Conservation (phyloP, 2,888 invertebrate genomes). For the Drosophila testacea region DNA sequence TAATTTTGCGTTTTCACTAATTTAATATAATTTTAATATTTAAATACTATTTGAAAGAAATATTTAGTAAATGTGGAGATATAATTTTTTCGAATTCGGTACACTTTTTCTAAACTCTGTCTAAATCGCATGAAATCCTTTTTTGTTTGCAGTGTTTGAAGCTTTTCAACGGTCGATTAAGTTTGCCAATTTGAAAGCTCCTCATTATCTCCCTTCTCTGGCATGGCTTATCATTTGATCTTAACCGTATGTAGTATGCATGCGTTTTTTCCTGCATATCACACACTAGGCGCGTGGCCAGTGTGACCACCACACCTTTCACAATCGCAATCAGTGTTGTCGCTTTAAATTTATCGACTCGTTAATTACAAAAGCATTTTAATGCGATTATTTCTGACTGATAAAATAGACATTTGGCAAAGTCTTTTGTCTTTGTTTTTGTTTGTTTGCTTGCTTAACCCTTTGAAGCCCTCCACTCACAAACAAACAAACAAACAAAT, state of each 20-base stretch:
- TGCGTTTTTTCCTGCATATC: slow-evolving; percentile 17
- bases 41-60: no score
- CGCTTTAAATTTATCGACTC: slow-evolving; percentile 31
- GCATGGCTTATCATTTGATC: slow-evolving; percentile 19
- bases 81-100: no score
- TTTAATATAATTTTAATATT: no score
- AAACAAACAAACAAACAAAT: not conserved
- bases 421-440: not conserved
- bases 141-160: not conserved
- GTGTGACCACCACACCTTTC: slow-evolving; percentile 32
- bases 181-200: not conserved
- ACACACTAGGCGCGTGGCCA: slow-evolving; percentile 40
- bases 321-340: slow-evolving; percentile 22
- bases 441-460: slow-evolving; percentile 20
- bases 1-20: no score
- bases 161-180: slow-evolving; percentile 7
- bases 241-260: not conserved
- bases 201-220: not conserved
- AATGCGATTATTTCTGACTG: slow-evolving; percentile 32
- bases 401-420: slow-evolving; percentile 23
- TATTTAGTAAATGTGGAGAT: no score
- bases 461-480: slow-evolving; percentile 9
- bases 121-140: slow-evolving; percentile 1
- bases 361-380: slow-evolving; percentile 47
- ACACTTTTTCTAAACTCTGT: no score